Base-by-base conservation (phyloP, 2,888 invertebrate genomes). In the Achlya flavicornis region DNA sequence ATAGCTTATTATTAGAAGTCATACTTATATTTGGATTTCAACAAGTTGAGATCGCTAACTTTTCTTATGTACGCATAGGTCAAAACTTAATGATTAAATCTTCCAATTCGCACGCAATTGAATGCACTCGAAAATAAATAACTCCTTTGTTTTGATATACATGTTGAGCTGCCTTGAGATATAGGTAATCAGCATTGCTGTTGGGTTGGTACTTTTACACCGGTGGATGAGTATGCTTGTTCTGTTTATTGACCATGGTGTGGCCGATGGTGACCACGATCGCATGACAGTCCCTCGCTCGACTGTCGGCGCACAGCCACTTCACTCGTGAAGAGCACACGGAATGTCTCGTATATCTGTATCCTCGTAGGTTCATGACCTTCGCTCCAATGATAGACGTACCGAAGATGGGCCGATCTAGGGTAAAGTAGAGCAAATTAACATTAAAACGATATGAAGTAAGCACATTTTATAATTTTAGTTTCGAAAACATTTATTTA, bases 311-410 rank as follows among this genome's bases (percentile, higher is more conserved):
- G 63, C 92, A 92, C 3, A 92, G 71, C 92, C 92, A 92, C 68
- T 89, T 87, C 1, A 93, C 92, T 61, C 90, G 79, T 14, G 92
- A 90, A 2, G 92, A 91, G 76, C 92, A 93, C 43, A 93, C 92
- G 0, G 92, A 93, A 67, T 92, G 92, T 0, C 92, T 75, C 0
- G 92, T 90, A 73, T 92, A 92, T 81, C 88, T 85, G 76, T 91
- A 91, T 0, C 92, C 92, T 0, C 86, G 83, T 7, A 92, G 82
- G 73, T 87, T 88, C 92, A 93, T 93, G 35, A 90, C 83, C 38
- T 88, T 84, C 0, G 89, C 92, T 0, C 91, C 92, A 61, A 88
- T 90, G 59, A 86, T 87, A 0, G 91, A 88, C 2, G 88, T 90
- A 82, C 85, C 89, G 80, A 92, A 92, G 5, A 84, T 78, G 0